Evolutionary conservation across 2,113 vertebrate genomes (phyloP).

Genomic region (Propithecus coquereli): DNA sequence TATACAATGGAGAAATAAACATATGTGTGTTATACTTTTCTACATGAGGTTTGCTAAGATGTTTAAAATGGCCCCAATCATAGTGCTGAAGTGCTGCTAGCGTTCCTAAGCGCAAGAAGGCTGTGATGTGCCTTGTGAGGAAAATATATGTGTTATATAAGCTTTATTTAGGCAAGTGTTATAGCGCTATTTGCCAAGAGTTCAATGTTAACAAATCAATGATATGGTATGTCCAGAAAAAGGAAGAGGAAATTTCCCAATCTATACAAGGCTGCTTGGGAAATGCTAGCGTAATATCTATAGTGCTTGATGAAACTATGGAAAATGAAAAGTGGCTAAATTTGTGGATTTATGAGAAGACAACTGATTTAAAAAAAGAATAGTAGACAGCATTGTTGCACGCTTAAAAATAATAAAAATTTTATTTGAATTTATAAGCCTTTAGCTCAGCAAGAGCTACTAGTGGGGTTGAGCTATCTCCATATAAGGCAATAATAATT

Average conservation of each 20-base stretch:
- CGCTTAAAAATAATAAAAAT: neutral
- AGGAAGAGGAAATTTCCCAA: neutral
- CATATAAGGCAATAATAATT: constrained; percentile 50
- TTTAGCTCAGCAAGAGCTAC: neutral
- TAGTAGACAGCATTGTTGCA: neutral
- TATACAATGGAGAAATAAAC: neutral
- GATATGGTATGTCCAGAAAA: neutral
- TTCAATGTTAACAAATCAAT: neutral
- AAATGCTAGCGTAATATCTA: neutral
- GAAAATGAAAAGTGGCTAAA: neutral
- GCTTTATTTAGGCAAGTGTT: neutral
- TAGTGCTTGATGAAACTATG: neutral
- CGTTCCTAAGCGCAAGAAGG: neutral
- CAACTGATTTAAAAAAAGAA: neutral
- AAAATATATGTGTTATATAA: neutral
- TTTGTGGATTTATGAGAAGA: neutral
- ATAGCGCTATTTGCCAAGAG: neutral
- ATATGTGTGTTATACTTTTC: constrained; percentile 17
- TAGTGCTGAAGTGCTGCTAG: neutral
- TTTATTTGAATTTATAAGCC: neutral
- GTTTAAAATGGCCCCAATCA: neutral
- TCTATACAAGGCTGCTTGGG: neutral
- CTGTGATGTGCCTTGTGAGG: neutral
- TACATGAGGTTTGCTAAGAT: neutral
- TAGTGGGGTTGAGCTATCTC: constrained; percentile 23